Evolutionary conservation across 2,113 vertebrate genomes (phyloP), one percentile per base, ranked within the genome.

Genomic region (Pyrgilauda ruficollis): DNA sequence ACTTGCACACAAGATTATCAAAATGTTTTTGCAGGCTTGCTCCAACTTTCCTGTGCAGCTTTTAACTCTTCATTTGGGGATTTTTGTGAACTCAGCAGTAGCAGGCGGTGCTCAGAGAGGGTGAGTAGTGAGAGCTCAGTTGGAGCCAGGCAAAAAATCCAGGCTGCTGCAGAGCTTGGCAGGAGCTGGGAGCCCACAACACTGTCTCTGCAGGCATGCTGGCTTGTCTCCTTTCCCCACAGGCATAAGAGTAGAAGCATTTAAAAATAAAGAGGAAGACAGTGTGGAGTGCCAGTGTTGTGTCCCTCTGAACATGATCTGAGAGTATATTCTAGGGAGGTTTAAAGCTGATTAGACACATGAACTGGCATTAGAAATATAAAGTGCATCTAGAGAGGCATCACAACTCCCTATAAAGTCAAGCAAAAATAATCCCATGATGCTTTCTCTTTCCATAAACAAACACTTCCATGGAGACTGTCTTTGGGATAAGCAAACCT

Each of bases 21-120:
- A 91, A 94, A 91, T 80, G 87, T 80, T 97, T 95, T 95, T 93
- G 74, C 75, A 93, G 91, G 63, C 91, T 92, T 75, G 30, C 68
- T 94, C 33, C 64, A 41, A 72, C 68, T 92, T 92, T 3, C 52
- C 76, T 31, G 24, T 6, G 9, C 50, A 61, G 72, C 30, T 74
- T 95, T 96, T 92, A 91, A 88, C 85, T 73, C 90, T 92, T 88
- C 35, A 3, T 77, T 93, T 68, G 56, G 41, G 30, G 43, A 52
- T 59, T 11, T 93, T 39, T 79, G 31, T 82, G 81, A 89, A 16
- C 61, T 44, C 26, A 87, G 89, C 24, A 49, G 84, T 39, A 74
- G 53, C 52, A 79, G 73, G 47, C 66, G 23, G 58, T n/a, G 58
- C 67, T 79, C 20, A n/a, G 15, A 58, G 50, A 76, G n/a, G 58